phyloP scores from a whole-genome alignment of 2,888 invertebrate genomes.

The Tortricodes alternella region DNA sequence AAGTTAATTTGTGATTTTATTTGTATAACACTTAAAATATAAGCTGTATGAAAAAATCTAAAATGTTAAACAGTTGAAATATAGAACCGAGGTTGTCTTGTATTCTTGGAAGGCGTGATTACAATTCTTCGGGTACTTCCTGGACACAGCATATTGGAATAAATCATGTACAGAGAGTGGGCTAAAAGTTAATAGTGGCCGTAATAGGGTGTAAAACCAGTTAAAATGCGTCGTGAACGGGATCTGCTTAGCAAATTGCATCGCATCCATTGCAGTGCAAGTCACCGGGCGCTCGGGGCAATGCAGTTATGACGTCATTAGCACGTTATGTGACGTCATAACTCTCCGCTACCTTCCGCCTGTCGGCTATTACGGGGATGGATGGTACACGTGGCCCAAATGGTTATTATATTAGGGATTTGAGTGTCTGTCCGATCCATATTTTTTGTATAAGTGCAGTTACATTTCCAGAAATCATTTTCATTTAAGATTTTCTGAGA shows the following conservation, averaged over 20 bases:
- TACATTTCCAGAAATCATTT: no score
- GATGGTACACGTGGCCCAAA: slow-evolving; percentile 67
- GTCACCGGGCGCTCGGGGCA: slow-evolving; percentile 61
- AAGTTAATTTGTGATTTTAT: no score
- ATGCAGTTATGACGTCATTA: slow-evolving; percentile 80
- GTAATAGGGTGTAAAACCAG: slow-evolving; percentile 47
- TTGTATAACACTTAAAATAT: no score
- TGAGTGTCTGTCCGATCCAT: slow-evolving; percentile 37
- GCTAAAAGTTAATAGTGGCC: slow-evolving; percentile 5
- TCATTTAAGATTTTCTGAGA: no score
- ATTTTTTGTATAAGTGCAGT: background rate
- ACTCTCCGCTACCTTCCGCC: slow-evolving; percentile 74
- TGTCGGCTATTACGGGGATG: slow-evolving; percentile 75
- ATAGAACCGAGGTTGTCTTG: no score
- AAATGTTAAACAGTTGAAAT: no score
- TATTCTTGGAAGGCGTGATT: no score
- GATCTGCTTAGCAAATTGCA: slow-evolving; percentile 60
- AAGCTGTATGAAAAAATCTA: no score
- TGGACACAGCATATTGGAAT: no score
- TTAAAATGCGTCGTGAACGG: slow-evolving; percentile 41
- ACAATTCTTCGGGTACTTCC: background rate
- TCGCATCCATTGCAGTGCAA: slow-evolving; percentile 59
- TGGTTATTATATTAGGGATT: slow-evolving; percentile 53
- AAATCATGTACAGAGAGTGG: slow-evolving; percentile 3
- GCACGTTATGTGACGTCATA: slow-evolving; percentile 78